phyloP scores from a whole-genome alignment of 2,797 vertebrate genomes.

The Onychomys torridus region DNA sequence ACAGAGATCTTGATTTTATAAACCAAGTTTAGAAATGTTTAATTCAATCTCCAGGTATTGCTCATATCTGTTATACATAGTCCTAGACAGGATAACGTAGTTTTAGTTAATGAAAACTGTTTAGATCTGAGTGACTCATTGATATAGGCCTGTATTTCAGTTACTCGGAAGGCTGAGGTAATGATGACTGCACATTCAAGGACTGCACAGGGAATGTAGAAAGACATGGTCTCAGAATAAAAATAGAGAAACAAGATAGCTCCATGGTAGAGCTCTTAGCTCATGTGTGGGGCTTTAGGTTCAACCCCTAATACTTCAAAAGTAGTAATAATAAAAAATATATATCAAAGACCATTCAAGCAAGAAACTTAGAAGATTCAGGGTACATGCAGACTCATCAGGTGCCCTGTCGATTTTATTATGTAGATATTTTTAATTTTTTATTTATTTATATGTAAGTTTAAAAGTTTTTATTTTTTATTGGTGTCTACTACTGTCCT shows the following conservation, averaged over 20 bases:
- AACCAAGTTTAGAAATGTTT: neutral
- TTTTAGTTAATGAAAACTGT: neutral
- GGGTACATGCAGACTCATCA: accelerated
- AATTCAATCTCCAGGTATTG: neutral
- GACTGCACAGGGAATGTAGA: neutral
- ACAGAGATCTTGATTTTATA: neutral
- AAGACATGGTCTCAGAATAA: neutral
- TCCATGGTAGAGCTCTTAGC: neutral
- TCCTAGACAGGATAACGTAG: neutral
- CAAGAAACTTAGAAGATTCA: neutral
- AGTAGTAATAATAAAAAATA: neutral
- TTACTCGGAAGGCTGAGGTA: neutral
- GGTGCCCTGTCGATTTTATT: neutral
- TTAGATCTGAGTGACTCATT: neutral
- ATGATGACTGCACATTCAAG: neutral
- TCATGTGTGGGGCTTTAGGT: neutral
- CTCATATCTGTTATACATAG: neutral
- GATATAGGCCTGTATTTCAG: neutral
- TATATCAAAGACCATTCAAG: neutral
- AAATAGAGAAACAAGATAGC: neutral
- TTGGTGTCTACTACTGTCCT: too few relatives aligned
- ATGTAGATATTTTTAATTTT: neutral
- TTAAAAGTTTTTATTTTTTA: neutral
- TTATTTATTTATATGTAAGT: neutral
- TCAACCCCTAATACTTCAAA: neutral